Base-by-base conservation (phyloP, 1,140 invertebrate species). In the Ceratina australensis region DNA sequence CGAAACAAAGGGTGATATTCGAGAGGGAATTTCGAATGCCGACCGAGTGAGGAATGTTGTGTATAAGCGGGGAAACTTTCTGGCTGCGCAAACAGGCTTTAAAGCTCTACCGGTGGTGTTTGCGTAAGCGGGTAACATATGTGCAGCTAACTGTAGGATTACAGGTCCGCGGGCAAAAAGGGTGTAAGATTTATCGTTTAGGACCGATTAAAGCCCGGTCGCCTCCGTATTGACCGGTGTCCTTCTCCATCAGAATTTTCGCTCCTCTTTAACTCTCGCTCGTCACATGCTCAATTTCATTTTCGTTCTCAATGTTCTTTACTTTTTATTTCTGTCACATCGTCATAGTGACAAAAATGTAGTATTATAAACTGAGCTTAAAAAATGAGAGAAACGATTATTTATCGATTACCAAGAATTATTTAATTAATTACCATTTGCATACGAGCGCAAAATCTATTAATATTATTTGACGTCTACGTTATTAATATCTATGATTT, bases 71-170 rank as follows among this genome's bases (percentile, higher is more conserved):
- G 61, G 26, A 42, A 69, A 76, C 66, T 76, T 61, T 3, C 56
- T 56, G 16, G 12, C 15, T n/a, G 56, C 60, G 33, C 68, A 63
- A 72, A 73, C 69, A 78, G 33, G 63, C 42, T 73, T 78, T 78
- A 78, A 33, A 78, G 49, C 75, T 78, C 47, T 60, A 10, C 54
- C n/a, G 47, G 77, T 33, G 60, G 65, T 66, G 71, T 33, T 64
- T 72, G 63, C 54, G 61, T 73, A 73, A 78, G 71, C 71, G 77
- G 59, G 61, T 73, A 73, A 78, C 77, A 66, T 73, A 73, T 78
- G 77, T 3, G 69, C 65, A 73, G 71, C 77, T 78, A 66, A 78
- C 69, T 60, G 77, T 78, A 73, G 77, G 77, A 78, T 78, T 78
- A 78, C 61, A 73, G 61, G 33, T 61, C 22, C 33, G 24, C n/a